Percentiles rank a stretch among this genome's conserved stretches.
Conservation (phyloP, 2,797 vertebrate species). For the Leuciscus waleckii region DNA sequence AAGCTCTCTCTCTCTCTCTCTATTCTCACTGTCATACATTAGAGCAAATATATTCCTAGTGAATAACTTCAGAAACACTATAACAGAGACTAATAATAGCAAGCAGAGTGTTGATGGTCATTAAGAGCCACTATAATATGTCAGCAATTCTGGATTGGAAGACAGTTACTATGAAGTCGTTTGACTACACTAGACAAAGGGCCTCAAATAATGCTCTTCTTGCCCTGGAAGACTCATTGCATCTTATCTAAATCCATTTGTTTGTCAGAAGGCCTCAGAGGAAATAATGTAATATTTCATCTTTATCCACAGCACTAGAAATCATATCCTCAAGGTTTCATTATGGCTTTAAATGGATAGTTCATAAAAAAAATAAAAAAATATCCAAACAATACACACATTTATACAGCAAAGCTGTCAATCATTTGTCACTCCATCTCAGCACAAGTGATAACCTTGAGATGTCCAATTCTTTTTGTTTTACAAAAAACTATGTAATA, state of each 20-base stretch:
- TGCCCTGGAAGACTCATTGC: not conserved
- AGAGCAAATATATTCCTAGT: not conserved
- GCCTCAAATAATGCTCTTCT: not conserved
- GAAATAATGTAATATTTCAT: conserved; percentile 10
- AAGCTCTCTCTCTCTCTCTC: not conserved
- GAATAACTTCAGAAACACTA: conserved; percentile 2
- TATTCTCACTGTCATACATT: not conserved
- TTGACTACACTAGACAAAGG: not conserved
- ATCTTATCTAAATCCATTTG: conserved; percentile 3
- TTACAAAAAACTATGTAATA: too few species aligned
- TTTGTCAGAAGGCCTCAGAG: not conserved
- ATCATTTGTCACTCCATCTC: too few species aligned
- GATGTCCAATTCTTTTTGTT: too few species aligned
- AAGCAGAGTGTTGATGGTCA: conserved; percentile 9
- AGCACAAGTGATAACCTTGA: too few species aligned
- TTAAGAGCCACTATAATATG: not conserved
- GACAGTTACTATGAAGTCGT: not conserved
- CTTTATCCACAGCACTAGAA: not conserved
- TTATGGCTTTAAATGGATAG: not conserved
- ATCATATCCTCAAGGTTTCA: not conserved
- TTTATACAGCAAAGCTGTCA: too few species aligned
- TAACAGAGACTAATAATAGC: conserved; percentile 9
- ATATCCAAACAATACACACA: too few species aligned
- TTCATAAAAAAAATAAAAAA: not conserved
- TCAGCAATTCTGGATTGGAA: not conserved